Evolutionary conservation across 1,140 invertebrate species (phyloP), one percentile per base, ranked within the genome.

Genomic region (Lepidurus packardi): DNA sequence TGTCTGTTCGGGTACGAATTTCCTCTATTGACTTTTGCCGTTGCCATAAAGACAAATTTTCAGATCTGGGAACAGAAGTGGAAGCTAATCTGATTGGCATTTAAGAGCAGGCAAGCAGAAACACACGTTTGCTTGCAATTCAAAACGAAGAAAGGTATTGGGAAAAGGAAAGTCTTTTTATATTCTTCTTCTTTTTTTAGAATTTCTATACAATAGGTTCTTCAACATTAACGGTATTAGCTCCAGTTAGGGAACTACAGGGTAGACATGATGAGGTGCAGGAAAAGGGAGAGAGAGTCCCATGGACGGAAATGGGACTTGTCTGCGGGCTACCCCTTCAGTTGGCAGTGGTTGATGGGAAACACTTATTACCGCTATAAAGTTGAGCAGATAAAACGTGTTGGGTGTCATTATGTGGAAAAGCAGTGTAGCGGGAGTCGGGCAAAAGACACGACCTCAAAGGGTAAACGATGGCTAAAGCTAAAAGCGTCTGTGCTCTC

Each of bases 271-370:
- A 65, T 65, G 53, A 65, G 53, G 16, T 65, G 21, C 21, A 65
- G 53, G 21, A 7, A 65, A 21, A 65, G 21, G 21, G 53, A 65
- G 53, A 65, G 53, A 13, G 21, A 65, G 53, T 65, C 53, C 53
- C 53, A 65, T 65, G 53, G 53, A 65, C 53, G 53, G 53, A 65
- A 65, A 65, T 65, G 53, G 53, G 53, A 65, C 53, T 65, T 65
- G 53, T 65, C 53, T 65, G 53, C 21, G 16, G 53, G 53, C 53
- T 65, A 21, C 53, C 53, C 53, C 53, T 13, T 16, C 53, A 65
- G 53, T 65, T 34, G 53, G 53, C 53, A 65, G 9, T 65, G 53
- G 53, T 65, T 65, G 53, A 65, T 65, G 53, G 53, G 53, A 65
- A 65, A 65, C 53, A 65, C 53, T 65, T 65, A 65, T 65, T 65